Conservation (phyloP, 2,888 invertebrate species). For the Aphidoletes aphidimyza region DNA sequence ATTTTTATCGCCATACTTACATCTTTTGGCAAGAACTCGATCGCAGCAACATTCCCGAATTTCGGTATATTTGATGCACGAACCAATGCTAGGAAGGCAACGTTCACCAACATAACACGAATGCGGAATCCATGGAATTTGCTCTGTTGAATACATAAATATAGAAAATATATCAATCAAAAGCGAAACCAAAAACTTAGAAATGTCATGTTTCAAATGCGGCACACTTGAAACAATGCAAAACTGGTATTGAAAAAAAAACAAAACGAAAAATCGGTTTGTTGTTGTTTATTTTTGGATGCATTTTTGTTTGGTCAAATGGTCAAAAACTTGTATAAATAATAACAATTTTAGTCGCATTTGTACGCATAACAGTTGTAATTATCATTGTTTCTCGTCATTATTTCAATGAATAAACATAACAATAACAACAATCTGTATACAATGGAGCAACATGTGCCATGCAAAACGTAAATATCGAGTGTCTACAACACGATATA, state of each 20-base stretch:
- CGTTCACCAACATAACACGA: slow-evolving; percentile 65
- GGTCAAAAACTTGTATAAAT: neutral
- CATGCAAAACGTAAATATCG: neutral
- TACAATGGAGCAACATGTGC: neutral
- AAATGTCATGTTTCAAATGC: neutral
- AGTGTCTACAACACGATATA: neutral
- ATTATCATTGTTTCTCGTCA: slow-evolving; percentile 20
- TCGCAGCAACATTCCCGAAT: slow-evolving; percentile 66
- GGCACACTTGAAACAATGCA: neutral
- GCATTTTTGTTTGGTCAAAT: neutral
- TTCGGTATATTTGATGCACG: slow-evolving; percentile 64
- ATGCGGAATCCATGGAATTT: slow-evolving; percentile 66
- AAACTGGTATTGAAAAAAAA: neutral
- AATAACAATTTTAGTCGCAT: slow-evolving; percentile 17
- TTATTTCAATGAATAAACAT: neutral
- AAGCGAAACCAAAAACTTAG: neutral
- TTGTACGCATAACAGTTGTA: neutral
- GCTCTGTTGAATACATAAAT: slow-evolving; percentile 61
- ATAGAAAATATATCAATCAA: slow-evolving; percentile 56
- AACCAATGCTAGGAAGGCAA: slow-evolving; percentile 63
- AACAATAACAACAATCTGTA: neutral
- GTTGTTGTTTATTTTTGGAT: neutral
- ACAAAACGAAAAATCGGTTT: neutral
- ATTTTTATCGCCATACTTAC: slow-evolving; percentile 61
- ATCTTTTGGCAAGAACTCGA: slow-evolving; percentile 62